Evolutionary conservation across 1,140 invertebrate genomes (phyloP).

Genomic region (Nephila pilipes): DNA sequence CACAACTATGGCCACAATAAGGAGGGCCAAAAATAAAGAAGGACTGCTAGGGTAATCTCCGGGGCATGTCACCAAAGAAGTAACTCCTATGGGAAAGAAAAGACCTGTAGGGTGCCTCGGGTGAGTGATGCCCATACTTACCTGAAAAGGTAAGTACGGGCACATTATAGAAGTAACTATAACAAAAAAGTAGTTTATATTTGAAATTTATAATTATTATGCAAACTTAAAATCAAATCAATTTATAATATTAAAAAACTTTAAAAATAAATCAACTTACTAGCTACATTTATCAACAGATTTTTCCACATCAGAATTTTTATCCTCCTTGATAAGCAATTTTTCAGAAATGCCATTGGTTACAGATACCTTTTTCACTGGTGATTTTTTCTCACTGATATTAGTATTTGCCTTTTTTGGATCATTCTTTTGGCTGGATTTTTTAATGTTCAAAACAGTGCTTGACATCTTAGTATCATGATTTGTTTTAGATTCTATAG

Average conservation of each 20-base stretch:
- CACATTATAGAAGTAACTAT: too few species aligned
- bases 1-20: background rate
- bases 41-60: too few species aligned
- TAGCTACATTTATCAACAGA: background rate
- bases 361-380: background rate
- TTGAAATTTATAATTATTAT: too few species aligned
- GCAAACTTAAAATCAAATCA: too few species aligned
- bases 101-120: too few species aligned
- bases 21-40: background rate
- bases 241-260: background rate
- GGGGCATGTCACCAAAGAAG: too few species aligned
- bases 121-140: too few species aligned
- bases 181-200: background rate
- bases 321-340: background rate
- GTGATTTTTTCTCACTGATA: background rate
- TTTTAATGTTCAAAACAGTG: background rate
- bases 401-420: background rate
- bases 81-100: too few species aligned
- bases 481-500: background rate
- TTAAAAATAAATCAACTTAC: background rate
- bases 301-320: background rate
- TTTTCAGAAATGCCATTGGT: background rate
- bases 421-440: too few species aligned
- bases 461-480: background rate
- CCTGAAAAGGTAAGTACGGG: too few species aligned